These are phyloP conservation scores for Temnothorax curvispinosus DNA, from an alignment of 1,140 invertebrate species.

Conservation along the genomic window DNA sequence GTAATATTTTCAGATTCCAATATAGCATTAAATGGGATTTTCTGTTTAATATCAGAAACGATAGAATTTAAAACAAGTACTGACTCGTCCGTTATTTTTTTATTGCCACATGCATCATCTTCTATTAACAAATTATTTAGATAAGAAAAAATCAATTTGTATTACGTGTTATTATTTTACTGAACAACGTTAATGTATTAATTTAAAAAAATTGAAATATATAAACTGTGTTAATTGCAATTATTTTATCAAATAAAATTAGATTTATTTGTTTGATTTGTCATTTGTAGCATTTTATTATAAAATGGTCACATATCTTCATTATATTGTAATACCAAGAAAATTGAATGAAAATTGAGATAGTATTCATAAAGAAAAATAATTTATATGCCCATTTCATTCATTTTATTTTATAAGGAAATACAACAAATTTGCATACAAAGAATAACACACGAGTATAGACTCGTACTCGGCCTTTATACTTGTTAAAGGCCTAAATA, in stretches of 20 bases:
- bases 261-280: too few species aligned
- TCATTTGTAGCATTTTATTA: too few species aligned
- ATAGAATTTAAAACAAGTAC: conserved; percentile 83
- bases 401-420: neutral
- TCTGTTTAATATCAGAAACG: conserved; percentile 85
- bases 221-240: too few species aligned
- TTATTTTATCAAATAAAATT: too few species aligned
- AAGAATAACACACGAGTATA: too few species aligned
- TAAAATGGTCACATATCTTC: neutral
- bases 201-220: too few species aligned
- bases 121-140: conserved; percentile 14
- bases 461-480: too few species aligned
- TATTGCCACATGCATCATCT: neutral
- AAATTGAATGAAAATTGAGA: neutral
- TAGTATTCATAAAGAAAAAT: neutral
- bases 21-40: conserved; percentile 87
- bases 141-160: conserved; percentile 10
- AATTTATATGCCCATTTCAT: neutral
- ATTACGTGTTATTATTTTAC: neutral
- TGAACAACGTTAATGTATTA: neutral
- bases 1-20: conserved; percentile 87
- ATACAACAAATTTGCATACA: conserved; percentile 20
- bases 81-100: conserved; percentile 70
- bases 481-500: too few species aligned
- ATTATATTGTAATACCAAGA: neutral